These are phyloP conservation scores for Orussus abietinus DNA, from an alignment of 1,140 invertebrate genomes.

Conservation along the genomic window DNA sequence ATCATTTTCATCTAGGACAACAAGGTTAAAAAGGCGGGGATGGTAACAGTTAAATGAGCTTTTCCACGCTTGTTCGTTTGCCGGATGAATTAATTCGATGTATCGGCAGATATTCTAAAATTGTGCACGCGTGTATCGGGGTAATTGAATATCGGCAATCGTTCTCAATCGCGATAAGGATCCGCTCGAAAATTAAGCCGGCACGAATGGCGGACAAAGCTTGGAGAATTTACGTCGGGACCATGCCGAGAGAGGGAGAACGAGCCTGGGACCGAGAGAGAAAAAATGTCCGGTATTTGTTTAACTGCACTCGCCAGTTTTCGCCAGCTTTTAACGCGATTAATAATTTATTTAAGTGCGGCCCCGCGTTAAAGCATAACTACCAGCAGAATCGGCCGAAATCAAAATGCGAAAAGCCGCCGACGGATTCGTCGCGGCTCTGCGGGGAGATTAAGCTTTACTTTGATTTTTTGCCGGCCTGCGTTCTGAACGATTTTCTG, in stretches of 20 bases:
- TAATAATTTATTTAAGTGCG: constrained; percentile 42
- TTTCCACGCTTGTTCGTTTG: no score
- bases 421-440: constrained; percentile 11
- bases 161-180: no score
- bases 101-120: no score
- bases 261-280: no score
- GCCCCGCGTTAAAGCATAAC: constrained; percentile 28
- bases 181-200: constrained; percentile 20
- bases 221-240: constrained; percentile 12
- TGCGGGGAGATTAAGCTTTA: not conserved
- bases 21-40: no score
- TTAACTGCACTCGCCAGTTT: constrained; percentile 22
- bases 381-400: constrained; percentile 22
- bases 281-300: constrained; percentile 26
- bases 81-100: no score
- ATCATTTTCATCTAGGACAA: no score
- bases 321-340: constrained; percentile 30
- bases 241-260: constrained; percentile 7
- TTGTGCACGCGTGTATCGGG: no score
- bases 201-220: constrained; percentile 12
- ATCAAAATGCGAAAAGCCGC: constrained; percentile 30
- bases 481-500: no score
- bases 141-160: no score
- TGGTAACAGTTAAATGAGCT: no score
- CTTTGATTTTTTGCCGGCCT: not conserved